phyloP scores from a whole-genome alignment of 2,797 vertebrate genomes.

The Peromyscus aztecus region DNA sequence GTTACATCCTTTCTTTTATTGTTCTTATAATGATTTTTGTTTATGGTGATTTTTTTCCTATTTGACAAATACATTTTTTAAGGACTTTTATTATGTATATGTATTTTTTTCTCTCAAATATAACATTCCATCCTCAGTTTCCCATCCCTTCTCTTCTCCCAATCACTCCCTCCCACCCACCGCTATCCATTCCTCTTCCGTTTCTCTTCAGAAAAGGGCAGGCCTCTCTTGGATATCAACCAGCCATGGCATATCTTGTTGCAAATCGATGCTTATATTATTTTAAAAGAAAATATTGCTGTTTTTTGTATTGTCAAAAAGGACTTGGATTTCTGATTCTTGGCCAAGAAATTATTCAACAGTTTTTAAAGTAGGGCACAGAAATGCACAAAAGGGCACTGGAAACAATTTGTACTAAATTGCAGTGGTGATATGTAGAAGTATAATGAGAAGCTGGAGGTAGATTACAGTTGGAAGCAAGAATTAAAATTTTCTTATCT shows the following conservation, averaged over 20 bases:
- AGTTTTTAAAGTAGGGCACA: background rate
- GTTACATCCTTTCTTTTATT: background rate
- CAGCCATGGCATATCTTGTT: background rate
- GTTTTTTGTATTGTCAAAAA: background rate
- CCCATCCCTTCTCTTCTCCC: background rate
- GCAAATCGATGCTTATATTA: background rate
- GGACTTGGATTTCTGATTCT: background rate
- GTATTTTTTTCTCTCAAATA: background rate
- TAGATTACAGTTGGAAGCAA: background rate
- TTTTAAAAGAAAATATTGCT: slow-evolving; percentile 28
- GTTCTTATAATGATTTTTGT: background rate
- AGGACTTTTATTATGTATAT: background rate
- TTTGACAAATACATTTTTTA: slow-evolving; percentile 2
- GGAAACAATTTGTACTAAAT: background rate
- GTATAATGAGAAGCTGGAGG: background rate
- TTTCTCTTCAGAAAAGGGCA: background rate
- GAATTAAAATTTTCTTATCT: background rate
- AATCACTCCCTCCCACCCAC: background rate
- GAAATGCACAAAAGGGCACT: background rate
- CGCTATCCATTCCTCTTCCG: background rate
- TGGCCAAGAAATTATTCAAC: background rate
- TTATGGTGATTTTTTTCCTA: background rate
- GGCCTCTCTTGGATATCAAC: background rate
- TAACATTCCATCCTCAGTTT: background rate
- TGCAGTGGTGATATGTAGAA: background rate